Evolutionary conservation across 2,113 vertebrate genomes (phyloP).

Genomic region (Grammomys surdaster): DNA sequence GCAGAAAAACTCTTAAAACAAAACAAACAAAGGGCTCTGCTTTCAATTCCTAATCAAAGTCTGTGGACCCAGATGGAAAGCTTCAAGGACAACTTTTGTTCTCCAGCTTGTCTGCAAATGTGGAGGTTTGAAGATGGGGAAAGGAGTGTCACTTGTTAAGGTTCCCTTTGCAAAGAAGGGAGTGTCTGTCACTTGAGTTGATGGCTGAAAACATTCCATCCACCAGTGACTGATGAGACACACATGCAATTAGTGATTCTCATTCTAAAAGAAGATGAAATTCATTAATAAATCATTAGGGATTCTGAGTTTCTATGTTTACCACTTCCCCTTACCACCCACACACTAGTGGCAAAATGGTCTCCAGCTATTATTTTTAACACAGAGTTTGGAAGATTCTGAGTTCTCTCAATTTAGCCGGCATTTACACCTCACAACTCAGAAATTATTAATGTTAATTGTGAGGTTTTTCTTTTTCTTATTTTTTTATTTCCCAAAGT

Average conservation of each 20-base stretch:
- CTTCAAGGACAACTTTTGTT: constrained; percentile 61
- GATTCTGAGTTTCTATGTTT: constrained; percentile 60
- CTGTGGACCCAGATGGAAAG: constrained; percentile 56
- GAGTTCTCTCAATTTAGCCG: constrained; percentile 41
- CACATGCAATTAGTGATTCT: constrained; percentile 72
- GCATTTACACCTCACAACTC: constrained; percentile 66
- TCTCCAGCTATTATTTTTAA: constrained; percentile 78
- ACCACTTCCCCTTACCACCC: constrained; percentile 66
- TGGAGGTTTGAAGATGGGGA: neutral
- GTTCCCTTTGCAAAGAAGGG: constrained; percentile 55
- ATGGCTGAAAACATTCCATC: constrained; percentile 67
- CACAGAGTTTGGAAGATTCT: constrained; percentile 57
- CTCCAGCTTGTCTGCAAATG: constrained; percentile 62
- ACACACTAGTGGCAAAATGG: constrained; percentile 67
- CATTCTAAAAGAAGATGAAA: constrained; percentile 71
- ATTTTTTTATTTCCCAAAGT: constrained; percentile 34
- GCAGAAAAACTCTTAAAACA: constrained; percentile 58
- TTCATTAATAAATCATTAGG: constrained; percentile 73
- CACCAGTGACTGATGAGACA: constrained; percentile 71
- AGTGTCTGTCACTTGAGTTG: constrained; percentile 66
- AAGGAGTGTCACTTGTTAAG: constrained; percentile 3
- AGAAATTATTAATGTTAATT: constrained; percentile 71
- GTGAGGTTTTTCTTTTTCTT: neutral
- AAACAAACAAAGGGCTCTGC: constrained; percentile 65
- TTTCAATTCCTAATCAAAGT: constrained; percentile 69